Conservation (phyloP, 1,140 invertebrate species). For the Rhopalosiphum maidis region DNA sequence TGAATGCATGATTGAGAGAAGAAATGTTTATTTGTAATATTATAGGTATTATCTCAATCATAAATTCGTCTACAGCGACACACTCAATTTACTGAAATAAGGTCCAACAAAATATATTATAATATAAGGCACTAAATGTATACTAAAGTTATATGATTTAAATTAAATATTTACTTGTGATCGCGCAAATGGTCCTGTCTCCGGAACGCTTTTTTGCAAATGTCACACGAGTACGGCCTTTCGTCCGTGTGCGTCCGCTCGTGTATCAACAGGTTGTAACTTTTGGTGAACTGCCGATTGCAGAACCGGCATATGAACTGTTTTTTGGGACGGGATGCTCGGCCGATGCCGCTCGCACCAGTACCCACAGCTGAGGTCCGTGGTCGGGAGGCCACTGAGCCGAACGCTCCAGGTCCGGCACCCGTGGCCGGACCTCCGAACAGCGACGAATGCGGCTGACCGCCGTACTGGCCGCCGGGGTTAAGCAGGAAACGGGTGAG, state of each 20-base stretch:
- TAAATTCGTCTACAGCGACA: not conserved
- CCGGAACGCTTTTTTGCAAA: slow-evolving; percentile 83
- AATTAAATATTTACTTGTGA: slow-evolving; percentile 63
- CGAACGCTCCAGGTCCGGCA: slow-evolving; percentile 22
- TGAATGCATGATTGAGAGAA: too few species aligned
- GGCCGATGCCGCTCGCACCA: slow-evolving; percentile 65
- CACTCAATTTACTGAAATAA: not conserved
- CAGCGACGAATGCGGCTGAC: slow-evolving; percentile 27
- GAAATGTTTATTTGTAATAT: too few species aligned
- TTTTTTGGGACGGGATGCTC: slow-evolving; percentile 68
- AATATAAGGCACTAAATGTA: not conserved
- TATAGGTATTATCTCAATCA: too few species aligned
- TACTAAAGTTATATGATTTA: not conserved
- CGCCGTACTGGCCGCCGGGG: slow-evolving; percentile 27
- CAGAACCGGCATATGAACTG: slow-evolving; percentile 92
- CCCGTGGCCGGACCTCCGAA: slow-evolving; percentile 26
- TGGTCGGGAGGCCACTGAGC: not conserved
- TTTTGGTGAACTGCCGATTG: slow-evolving; percentile 95
- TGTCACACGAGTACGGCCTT: slow-evolving; percentile 95
- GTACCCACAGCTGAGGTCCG: slow-evolving; percentile 70
- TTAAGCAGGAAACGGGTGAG: slow-evolving; percentile 45
- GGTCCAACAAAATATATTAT: not conserved
- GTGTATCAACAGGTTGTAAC: slow-evolving; percentile 97
- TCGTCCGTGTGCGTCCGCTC: slow-evolving; percentile 98
- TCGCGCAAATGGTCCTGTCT: slow-evolving; percentile 66